Percentiles rank a stretch among this genome's conserved stretches.
Evolutionary conservation across 1,140 invertebrate species (phyloP).

Genomic region (Trachymyrmex septentrionalis): DNA sequence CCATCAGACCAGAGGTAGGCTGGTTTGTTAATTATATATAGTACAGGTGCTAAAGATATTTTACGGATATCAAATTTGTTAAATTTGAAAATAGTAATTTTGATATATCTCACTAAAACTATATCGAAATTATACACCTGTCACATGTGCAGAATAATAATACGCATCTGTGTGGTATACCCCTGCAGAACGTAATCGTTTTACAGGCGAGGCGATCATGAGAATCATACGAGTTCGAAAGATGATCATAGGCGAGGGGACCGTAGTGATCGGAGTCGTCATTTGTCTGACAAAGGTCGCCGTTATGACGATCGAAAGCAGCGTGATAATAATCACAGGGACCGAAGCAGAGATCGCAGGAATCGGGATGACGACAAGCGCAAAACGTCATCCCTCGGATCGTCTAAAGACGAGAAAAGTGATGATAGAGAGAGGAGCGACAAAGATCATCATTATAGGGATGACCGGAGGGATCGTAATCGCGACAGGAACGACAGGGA

Average conservation of each 20-base stretch:
- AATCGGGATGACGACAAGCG: slow-evolving; percentile 81
- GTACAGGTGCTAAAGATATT: slow-evolving; percentile 17
- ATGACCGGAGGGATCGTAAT: slow-evolving; percentile 77
- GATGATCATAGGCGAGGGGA: slow-evolving; percentile 80
- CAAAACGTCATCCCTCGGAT: slow-evolving; percentile 64
- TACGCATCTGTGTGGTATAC: slow-evolving; percentile 87
- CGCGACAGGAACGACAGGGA: slow-evolving; percentile 79
- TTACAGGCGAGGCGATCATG: slow-evolving; percentile 85
- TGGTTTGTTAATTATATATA: slow-evolving; percentile 77
- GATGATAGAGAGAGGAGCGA: slow-evolving; percentile 79
- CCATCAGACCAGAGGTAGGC: slow-evolving; percentile 84
- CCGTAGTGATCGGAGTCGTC: slow-evolving; percentile 74
- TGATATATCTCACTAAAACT: slow-evolving; percentile 26
- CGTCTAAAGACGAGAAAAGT: slow-evolving; percentile 78
- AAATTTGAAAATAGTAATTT: background rate
- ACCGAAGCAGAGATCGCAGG: slow-evolving; percentile 77
- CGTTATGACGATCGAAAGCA: slow-evolving; percentile 81
- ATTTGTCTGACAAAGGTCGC: slow-evolving; percentile 73
- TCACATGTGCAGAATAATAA: slow-evolving; percentile 83
- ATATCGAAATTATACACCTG: slow-evolving; percentile 55
- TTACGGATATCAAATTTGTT: background rate
- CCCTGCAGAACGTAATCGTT: slow-evolving; percentile 87
- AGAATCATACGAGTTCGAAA: slow-evolving; percentile 80
- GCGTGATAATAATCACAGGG: slow-evolving; percentile 78
- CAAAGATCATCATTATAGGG: slow-evolving; percentile 80